phyloP scores from a whole-genome alignment of 2,797 vertebrate genomes.

The Mastacembelus armatus region DNA sequence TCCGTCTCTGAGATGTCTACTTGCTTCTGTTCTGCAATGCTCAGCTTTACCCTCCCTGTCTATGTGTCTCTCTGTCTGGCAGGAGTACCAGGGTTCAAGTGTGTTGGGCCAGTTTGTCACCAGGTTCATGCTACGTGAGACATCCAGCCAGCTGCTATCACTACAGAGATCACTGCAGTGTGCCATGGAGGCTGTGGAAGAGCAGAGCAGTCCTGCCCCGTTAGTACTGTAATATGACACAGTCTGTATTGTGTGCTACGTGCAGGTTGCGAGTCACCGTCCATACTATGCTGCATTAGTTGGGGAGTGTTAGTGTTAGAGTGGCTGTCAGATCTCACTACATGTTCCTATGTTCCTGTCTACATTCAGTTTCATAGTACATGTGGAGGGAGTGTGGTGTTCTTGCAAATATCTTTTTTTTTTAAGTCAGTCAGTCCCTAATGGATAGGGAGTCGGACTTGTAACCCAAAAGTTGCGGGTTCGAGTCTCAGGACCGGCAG shows the following conservation, averaged over 20 bases:
- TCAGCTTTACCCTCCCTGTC: slow-evolving; percentile 9
- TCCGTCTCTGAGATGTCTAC: neutral
- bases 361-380: too few species aligned
- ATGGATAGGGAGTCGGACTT: too few species aligned
- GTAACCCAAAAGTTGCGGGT: too few species aligned
- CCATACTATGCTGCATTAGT: neutral
- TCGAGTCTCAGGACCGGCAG: too few species aligned
- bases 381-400: too few species aligned
- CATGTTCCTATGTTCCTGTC: neutral
- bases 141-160: slow-evolving; percentile 91
- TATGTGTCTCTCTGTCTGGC: slow-evolving; percentile 28
- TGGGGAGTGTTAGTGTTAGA: too few species aligned
- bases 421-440: too few species aligned
- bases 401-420: too few species aligned
- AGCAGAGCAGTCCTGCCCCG: slow-evolving; percentile 90
- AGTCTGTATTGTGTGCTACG: neutral
- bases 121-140: slow-evolving; percentile 92
- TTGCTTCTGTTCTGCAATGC: neutral
- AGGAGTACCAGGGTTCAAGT: slow-evolving; percentile 93
- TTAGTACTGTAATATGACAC: slow-evolving; percentile 62
- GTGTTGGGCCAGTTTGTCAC: slow-evolving; percentile 95
- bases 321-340: neutral
- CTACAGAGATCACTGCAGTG: slow-evolving; percentile 93
- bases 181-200: slow-evolving; percentile 92
- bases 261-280: neutral